Evolutionary conservation across 2,113 vertebrate genomes (phyloP), one percentile per base, ranked within the genome.

Genomic region (Gorsachius goisagi): DNA sequence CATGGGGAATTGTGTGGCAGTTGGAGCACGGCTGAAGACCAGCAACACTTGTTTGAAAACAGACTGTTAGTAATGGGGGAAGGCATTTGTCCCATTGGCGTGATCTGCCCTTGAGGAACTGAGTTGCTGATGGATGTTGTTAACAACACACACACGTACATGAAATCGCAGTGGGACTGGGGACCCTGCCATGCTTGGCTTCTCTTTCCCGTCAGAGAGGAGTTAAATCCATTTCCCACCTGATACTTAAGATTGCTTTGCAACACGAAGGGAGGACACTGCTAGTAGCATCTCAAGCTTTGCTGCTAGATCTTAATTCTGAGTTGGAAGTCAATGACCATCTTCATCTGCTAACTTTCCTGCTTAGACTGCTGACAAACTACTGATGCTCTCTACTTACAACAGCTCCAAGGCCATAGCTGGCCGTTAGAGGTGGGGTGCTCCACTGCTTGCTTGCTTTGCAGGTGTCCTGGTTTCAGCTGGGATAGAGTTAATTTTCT

Each of bases 141-240:
- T 67, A 39, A 13, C 3, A 20, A 37, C 39, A 23, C 6, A 2
- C 12, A 32, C 5, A 39, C 15, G 9, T 18, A 41, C 9, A 2
- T 11, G 56, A 69, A 44, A 28, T 19, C 0, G 0, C 0, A 0
- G 26, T 62, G 75, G 41, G 27, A 66, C 26, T 41, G 49, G 14
- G n/a, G 41, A 56, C 24, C 26, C 6, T 47, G 30, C 15, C 33
- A 15, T 15, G 10, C 15, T 9, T 33, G 15, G 59, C 27, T 87
- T 59, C 75, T 49, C 30, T 56, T 41, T 83, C n/a, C 76, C 1
- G 0, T 75, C 41, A 63, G 47, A 58, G 32, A 56, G 27, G 58
- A 60, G 12, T 44, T 49, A n/a, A 89, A 85, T 49, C 24, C 5
- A 21, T 74, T 83, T 76, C 11, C 55, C 64, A 28, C 5, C 12